Evolutionary conservation across 2,888 invertebrate genomes (phyloP), one percentile per base, ranked within the genome.

Genomic region (Diarsia dahlii): DNA sequence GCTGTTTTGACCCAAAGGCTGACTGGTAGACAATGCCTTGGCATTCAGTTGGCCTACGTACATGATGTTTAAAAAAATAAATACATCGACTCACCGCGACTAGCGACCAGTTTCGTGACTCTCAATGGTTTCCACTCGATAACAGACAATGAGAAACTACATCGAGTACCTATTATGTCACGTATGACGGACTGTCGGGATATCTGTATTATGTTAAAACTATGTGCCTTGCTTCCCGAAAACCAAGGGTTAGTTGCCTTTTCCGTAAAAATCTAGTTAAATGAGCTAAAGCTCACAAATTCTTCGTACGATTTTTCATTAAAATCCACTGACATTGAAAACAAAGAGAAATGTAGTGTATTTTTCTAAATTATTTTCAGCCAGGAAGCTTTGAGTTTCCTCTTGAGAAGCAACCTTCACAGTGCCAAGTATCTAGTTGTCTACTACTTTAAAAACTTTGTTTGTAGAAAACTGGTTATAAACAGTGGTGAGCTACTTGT

Each of bases 241-340:
- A 45, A 63, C 63, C 6, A 45, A 39, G 1, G 13, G 39, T 45
- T 45, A 45, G 20, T 45, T 63, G 13, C n/a, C n/a, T 63, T 63
- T 63, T 45, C n/a, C 63, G 45, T 45, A n/a, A 63, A n/a, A 62
- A 63, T 13, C 2, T 39, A 12, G 20, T 3, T 45, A 13, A 45
- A n/a, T n/a, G 3, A 45, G 62, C n/a, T 45, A 13, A 13, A n/a
- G 45, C n/a, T n/a, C 45, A 63, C 45, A 63, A 63, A 63, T 63
- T 45, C 63, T 63, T 63, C n/a, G 45, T 63, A 63, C n/a, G 45
- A 63, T 63, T 63, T 63, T 63, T 63, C 45, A 63, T 28, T 28
- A 60, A 60, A 28, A 28, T 9, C 18, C 39, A 1, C 45, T 63
- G 63, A 63, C 63, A 63, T 13, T 39, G n/a, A 45, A 45, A 45